Conservation (phyloP, 1,140 invertebrate genomes). For the Berghia stephanieae region DNA sequence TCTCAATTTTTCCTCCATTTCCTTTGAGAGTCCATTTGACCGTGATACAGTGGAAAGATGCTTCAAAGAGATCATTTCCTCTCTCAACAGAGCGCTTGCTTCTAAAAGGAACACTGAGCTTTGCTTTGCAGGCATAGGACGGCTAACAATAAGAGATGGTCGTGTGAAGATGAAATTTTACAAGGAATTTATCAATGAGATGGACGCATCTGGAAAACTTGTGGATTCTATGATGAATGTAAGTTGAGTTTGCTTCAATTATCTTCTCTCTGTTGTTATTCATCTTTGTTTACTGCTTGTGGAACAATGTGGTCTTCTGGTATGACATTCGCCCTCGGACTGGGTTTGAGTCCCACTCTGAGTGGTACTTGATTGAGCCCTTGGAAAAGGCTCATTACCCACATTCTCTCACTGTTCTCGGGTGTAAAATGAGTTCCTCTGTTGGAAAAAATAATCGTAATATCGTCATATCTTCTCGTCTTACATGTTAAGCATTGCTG, state of each 20-base stretch:
- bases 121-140: conserved; percentile 62
- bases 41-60: conserved; percentile 65
- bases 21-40: conserved; percentile 63
- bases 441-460: too few species aligned
- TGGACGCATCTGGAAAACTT: conserved; percentile 64
- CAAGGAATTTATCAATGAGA: conserved; percentile 65
- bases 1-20: conserved; percentile 63
- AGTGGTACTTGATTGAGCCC: too few species aligned
- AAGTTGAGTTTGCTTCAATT: conserved; percentile 40
- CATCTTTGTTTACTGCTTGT: too few species aligned
- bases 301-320: too few species aligned
- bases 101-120: conserved; percentile 63
- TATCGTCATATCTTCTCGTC: too few species aligned
- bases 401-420: too few species aligned
- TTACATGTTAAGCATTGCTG: too few species aligned
- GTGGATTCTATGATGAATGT: conserved; percentile 64
- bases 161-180: conserved; percentile 67
- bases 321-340: too few species aligned
- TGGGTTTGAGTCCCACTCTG: too few species aligned
- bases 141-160: conserved; percentile 59
- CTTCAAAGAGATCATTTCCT: conserved; percentile 61
- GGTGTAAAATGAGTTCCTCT: too few species aligned
- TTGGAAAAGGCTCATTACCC: too few species aligned
- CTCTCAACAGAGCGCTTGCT: conserved; percentile 55
- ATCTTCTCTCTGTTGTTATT: too few species aligned